These are phyloP conservation scores for Liolophura sinensis DNA, from an alignment of 1,140 invertebrate genomes.

Conservation along the genomic window DNA sequence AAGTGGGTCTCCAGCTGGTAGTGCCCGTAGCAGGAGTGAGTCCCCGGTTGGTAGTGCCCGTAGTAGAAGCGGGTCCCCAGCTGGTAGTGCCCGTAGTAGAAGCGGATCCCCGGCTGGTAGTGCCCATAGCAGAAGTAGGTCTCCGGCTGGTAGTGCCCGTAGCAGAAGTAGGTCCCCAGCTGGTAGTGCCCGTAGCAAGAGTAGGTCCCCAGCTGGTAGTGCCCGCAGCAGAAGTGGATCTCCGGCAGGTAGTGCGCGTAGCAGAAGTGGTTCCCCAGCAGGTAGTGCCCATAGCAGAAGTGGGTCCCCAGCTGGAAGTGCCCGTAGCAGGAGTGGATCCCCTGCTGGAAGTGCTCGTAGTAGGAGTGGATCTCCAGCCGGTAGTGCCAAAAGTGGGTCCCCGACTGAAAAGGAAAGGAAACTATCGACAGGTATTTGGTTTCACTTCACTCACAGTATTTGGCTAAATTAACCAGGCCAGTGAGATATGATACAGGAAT, in stretches of 20 bases:
- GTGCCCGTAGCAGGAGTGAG: not conserved
- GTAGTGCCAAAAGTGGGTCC: not conserved
- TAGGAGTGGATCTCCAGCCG: not conserved
- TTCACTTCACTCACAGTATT: no score
- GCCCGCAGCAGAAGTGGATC: not conserved
- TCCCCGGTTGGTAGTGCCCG: not conserved
- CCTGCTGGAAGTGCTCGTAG: not conserved
- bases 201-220: constrained; percentile 4
- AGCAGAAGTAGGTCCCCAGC: not conserved
- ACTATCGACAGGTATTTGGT: no score
- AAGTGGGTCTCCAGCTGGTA: no score
- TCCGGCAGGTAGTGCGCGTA: constrained; percentile 4
- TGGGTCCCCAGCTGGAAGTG: no score
- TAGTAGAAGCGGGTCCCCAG: not conserved
- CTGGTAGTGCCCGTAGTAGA: not conserved
- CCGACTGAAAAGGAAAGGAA: no score
- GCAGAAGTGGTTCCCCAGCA: constrained; percentile 4
- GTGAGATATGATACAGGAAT: no score
- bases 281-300: not conserved
- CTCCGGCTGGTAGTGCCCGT: constrained; percentile 5
- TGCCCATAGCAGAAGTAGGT: not conserved
- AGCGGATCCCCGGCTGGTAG: constrained; percentile 1
- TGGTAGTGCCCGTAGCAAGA: constrained; percentile 13
- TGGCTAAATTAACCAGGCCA: no score
- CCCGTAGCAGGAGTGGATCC: constrained; percentile 4